These are phyloP conservation scores for Camponotus pennsylvanicus DNA, from an alignment of 1,140 invertebrate genomes.

Conservation along the genomic window DNA sequence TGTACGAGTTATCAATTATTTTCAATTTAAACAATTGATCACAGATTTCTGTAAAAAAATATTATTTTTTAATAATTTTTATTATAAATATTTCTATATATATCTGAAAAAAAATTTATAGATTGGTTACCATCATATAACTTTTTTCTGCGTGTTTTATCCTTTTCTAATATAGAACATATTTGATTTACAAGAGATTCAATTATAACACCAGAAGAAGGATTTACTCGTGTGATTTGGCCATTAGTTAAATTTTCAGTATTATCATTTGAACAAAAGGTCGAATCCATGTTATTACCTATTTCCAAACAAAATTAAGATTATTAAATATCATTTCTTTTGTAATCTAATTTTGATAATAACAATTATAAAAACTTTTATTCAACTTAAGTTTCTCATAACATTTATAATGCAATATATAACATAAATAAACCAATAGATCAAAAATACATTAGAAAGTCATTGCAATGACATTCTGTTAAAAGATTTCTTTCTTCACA, in stretches of 20 bases:
- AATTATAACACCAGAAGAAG: slow-evolving; percentile 88
- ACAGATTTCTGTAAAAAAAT: slow-evolving; percentile 87
- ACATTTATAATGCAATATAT: not conserved
- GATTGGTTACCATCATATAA: slow-evolving; percentile 86
- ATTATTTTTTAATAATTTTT: not conserved
- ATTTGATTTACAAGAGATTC: slow-evolving; percentile 89
- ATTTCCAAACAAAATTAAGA: not conserved
- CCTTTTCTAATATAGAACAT: slow-evolving; percentile 87
- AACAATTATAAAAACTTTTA: slow-evolving; percentile 38
- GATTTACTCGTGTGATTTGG: slow-evolving; percentile 70
- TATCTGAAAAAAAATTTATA: slow-evolving; percentile 2
- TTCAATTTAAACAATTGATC: slow-evolving; percentile 89
- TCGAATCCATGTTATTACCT: slow-evolving; percentile 43
- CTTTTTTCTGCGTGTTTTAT: slow-evolving; percentile 86
- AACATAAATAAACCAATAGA: not conserved
- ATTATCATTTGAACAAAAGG: slow-evolving; percentile 41
- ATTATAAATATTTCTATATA: slow-evolving; percentile 1
- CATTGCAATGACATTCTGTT: not conserved
- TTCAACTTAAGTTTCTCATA: not conserved
- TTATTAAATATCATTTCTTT: not conserved
- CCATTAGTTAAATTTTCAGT: slow-evolving; percentile 1
- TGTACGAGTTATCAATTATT: slow-evolving; percentile 89
- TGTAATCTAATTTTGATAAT: not conserved
- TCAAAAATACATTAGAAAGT: not conserved
- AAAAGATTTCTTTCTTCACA: not conserved